These are phyloP conservation scores for Mythimna lalbum DNA, from an alignment of 2,888 invertebrate genomes.

Conservation along the genomic window DNA sequence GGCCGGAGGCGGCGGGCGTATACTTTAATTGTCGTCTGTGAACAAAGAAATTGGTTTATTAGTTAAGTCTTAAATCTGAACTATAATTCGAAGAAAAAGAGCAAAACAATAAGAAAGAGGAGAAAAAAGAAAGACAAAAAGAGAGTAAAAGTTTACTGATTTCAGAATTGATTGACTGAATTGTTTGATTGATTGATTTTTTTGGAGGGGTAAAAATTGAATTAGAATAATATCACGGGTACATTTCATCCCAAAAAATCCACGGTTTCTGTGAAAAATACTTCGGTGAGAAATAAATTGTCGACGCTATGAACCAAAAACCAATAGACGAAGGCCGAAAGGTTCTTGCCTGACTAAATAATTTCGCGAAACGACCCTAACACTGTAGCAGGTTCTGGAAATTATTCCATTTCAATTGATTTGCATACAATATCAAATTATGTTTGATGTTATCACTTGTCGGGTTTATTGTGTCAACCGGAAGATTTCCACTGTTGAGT, in stretches of 20 bases:
- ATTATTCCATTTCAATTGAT: slow-evolving; percentile 19
- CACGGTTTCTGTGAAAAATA: neutral
- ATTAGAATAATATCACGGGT: too few species aligned
- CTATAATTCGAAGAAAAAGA: too few species aligned
- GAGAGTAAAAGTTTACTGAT: too few species aligned
- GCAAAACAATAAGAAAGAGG: too few species aligned
- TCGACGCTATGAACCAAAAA: neutral
- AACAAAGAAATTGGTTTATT: slow-evolving; percentile 52
- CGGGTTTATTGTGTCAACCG: slow-evolving; percentile 20
- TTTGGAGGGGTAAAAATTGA: neutral
- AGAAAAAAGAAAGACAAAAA: too few species aligned
- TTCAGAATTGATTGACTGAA: too few species aligned
- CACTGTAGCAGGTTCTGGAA: neutral
- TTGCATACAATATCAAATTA: slow-evolving; percentile 39
- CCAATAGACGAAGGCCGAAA: neutral
- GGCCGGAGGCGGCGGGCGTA: slow-evolving; percentile 97
- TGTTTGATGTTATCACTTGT: slow-evolving; percentile 17
- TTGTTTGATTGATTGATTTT: too few species aligned
- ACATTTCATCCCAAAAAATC: neutral
- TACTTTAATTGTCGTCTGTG: slow-evolving; percentile 97
- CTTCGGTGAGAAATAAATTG: neutral
- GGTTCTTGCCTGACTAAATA: neutral
- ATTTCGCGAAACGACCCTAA: neutral
- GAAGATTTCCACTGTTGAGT: slow-evolving; percentile 39
- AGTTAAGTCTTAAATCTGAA: neutral